Evolutionary conservation across 2,797 vertebrate genomes (phyloP).

Genomic region (Halcyon smyrnensis): DNA sequence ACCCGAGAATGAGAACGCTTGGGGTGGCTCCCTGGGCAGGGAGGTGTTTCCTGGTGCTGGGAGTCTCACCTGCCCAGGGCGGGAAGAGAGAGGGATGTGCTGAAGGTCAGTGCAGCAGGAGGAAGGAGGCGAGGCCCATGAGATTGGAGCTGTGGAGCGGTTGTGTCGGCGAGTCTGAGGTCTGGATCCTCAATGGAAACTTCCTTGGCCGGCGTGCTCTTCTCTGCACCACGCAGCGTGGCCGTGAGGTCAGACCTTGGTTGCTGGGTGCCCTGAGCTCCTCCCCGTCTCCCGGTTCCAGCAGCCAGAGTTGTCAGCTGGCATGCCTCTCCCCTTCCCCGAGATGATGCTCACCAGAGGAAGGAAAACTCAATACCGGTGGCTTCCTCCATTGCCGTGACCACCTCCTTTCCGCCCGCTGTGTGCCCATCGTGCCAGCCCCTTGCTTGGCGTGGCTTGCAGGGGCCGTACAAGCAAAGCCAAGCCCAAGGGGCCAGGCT

Average conservation of each 20-base stretch:
- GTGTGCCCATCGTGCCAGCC: background rate
- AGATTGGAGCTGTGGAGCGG: rapidly evolving
- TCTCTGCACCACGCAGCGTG: background rate
- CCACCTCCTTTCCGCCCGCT: background rate
- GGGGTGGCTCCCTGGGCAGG: background rate
- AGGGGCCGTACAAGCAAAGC: background rate
- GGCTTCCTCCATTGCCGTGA: background rate
- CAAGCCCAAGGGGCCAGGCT: background rate
- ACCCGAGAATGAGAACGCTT: background rate
- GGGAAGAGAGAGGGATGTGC: rapidly evolving
- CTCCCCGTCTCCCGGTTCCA: background rate
- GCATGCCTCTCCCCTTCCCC: background rate
- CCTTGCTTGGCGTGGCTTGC: rapidly evolving
- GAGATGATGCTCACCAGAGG: background rate
- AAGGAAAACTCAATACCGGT: background rate
- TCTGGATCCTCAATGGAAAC: background rate
- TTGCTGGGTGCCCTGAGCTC: background rate
- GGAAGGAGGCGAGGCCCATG: background rate
- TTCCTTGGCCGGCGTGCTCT: background rate
- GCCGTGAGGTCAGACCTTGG: background rate
- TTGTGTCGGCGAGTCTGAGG: background rate
- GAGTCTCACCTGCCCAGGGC: background rate
- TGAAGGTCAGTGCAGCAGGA: background rate
- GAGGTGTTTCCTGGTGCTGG: background rate
- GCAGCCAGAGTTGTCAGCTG: background rate